Evolutionary conservation across 1,140 invertebrate species (phyloP), one percentile per base, ranked within the genome.

Genomic region (Leptinotarsa lineolata): DNA sequence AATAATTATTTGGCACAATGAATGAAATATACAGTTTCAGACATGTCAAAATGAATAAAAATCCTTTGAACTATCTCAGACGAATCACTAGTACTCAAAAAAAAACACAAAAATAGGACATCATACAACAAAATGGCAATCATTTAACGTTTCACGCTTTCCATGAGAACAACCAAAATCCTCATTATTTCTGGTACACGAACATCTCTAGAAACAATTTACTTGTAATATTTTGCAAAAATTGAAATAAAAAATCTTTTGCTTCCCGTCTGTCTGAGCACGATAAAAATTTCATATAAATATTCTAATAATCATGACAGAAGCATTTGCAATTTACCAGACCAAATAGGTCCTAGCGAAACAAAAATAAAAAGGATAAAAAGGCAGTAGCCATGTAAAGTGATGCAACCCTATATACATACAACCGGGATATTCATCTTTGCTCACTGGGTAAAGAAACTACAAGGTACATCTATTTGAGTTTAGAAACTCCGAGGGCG

Each of bases 401-500:
- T 54, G 48, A 54, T 18, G 15, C 48, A 54, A 54, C 48, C 48
- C 15, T 54, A 54, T 54, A 54, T 54, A 15, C 48, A 16, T 54
- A 54, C 48, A 54, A 54, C 48, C 48, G n/a, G n/a, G 48, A 54
- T n/a, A 18, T 16, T 54, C 15, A 54, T 18, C 48, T 54, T 18
- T 15, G n/a, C 48, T 54, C 48, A 16, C 48, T 54, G 48, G n/a
- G 48, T 54, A 54, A 18, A 16, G 48, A 54, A 54, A 54, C n/a
- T 54, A 39, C 30, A 39, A 39, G 30, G 11, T 39, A 39, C 30
- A 39, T 74, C 73, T 78, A 84, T 74, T 84, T 84, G n/a, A 83
- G 76, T 75, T 84, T 84, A n/a, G 82, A 82, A n/a, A 83, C 81
- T 44, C 83, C 83, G 63, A 84, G 76, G 77, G 90, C 88, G 68